Conservation (phyloP, 2,113 vertebrate species). For the Tupaia tana region DNA sequence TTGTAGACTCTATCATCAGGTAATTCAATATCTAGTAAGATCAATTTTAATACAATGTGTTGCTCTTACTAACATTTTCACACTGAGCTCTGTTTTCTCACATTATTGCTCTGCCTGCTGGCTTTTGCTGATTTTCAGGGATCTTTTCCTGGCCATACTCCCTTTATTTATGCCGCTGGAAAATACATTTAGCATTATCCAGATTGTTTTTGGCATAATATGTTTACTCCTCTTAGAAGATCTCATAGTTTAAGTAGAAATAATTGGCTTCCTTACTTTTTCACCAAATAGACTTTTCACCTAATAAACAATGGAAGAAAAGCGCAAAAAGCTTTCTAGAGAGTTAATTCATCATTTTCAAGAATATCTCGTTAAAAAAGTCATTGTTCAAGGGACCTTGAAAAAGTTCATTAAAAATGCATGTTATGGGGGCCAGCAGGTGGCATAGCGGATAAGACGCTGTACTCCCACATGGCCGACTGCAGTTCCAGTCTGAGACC, state of each 20-base stretch:
- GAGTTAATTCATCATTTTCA: background rate
- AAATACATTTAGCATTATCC: background rate
- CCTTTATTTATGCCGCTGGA: background rate
- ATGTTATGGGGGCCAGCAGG: no score
- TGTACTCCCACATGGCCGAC: no score
- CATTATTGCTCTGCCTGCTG: background rate
- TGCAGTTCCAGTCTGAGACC: no score
- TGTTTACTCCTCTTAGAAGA: background rate
- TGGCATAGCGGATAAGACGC: no score
- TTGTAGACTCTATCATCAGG: background rate
- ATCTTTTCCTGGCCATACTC: background rate
- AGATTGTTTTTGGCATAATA: background rate
- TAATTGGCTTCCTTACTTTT: background rate
- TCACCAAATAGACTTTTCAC: background rate
- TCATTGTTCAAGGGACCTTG: no score
- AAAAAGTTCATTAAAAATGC: no score
- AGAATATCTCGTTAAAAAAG: background rate
- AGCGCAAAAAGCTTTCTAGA: background rate
- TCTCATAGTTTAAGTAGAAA: background rate
- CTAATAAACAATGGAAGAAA: background rate
- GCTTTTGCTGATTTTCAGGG: background rate
- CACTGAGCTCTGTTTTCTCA: background rate
- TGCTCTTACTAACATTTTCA: background rate
- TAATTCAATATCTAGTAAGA: background rate
- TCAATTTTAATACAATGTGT: conserved; percentile 12